A percentile compares a stretch with the other conserved stretches of the same genome.
Conservation (phyloP, 2,797 vertebrate genomes). For the Pseudochirops corinnae region DNA sequence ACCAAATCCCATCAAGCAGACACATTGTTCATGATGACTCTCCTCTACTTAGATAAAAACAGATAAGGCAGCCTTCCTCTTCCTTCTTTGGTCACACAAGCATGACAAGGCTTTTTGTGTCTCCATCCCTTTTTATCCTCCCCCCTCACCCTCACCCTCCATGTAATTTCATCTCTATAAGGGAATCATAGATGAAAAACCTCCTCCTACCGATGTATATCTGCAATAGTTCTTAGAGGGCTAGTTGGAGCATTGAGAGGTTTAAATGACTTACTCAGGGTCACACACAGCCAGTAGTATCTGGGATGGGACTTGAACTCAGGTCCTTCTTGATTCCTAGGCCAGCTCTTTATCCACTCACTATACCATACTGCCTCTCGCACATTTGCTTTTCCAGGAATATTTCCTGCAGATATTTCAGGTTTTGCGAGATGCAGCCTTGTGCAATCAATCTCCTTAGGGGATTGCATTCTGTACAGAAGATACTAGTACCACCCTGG, state of each 20-base stretch:
- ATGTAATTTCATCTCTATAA: too few relatives aligned
- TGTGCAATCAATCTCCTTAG: slow-evolving; percentile 75
- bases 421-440: slow-evolving; percentile 64
- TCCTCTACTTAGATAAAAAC: slow-evolving; percentile 53
- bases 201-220: not conserved
- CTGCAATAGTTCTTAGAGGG: not conserved
- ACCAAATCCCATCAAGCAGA: slow-evolving; percentile 33
- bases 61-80: slow-evolving; percentile 55
- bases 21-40: slow-evolving; percentile 39
- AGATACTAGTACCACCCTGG: slow-evolving; percentile 85
- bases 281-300: not conserved
- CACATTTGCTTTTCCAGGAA: slow-evolving; percentile 65
- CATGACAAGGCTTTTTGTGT: slow-evolving; percentile 68
- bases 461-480: slow-evolving; percentile 73
- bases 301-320: not conserved
- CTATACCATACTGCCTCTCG: not conserved
- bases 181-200: not conserved
- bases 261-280: not conserved
- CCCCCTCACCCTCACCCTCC: too few relatives aligned
- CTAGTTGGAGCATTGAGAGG: too few relatives aligned
- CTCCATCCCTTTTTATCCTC: not conserved
- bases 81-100: slow-evolving; percentile 72
- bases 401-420: slow-evolving; percentile 67
- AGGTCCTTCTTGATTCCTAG: not conserved
- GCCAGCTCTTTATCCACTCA: too few relatives aligned